phyloP scores from a whole-genome alignment of 2,888 invertebrate species.

The Agrochola macilenta region DNA sequence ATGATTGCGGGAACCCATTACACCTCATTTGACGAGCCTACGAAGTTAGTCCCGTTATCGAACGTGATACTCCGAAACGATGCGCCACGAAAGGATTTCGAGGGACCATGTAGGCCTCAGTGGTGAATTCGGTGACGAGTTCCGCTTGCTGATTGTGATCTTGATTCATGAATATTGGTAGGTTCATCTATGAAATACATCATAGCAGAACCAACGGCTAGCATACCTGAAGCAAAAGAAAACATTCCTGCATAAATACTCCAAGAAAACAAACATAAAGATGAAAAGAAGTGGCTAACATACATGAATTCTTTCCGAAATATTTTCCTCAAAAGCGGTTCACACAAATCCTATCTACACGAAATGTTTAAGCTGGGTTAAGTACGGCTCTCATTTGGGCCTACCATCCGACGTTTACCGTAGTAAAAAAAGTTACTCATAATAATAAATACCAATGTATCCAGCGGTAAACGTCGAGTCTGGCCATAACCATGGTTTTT shows the following conservation, averaged over 20 bases:
- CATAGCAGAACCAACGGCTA: neutral
- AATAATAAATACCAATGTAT: slow-evolving; percentile 80
- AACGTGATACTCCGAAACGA: neutral
- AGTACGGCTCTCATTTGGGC: slow-evolving; percentile 72
- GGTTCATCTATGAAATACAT: neutral
- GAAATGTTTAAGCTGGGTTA: slow-evolving; percentile 72
- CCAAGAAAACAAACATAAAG: slow-evolving; percentile 1
- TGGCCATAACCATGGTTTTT: slow-evolving; percentile 56
- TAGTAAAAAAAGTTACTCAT: slow-evolving; percentile 72
- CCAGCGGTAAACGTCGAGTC: slow-evolving; percentile 67
- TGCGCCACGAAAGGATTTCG: neutral
- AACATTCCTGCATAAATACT: neutral
- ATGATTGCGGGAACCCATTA: neutral
- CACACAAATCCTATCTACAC: slow-evolving; percentile 66
- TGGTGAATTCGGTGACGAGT: neutral
- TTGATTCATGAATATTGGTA: neutral
- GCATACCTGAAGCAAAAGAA: neutral
- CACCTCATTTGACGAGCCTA: neutral
- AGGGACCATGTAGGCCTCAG: too few species aligned
- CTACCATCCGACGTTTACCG: slow-evolving; percentile 61
- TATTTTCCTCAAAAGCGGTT: slow-evolving; percentile 59
- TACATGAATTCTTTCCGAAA: slow-evolving; percentile 44
- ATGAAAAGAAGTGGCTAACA: slow-evolving; percentile 37
- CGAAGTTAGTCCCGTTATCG: too few species aligned
- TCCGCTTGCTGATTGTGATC: neutral